These are phyloP conservation scores for Tinamus major DNA, from an alignment of 2,797 vertebrate species.

Conservation along the genomic window DNA sequence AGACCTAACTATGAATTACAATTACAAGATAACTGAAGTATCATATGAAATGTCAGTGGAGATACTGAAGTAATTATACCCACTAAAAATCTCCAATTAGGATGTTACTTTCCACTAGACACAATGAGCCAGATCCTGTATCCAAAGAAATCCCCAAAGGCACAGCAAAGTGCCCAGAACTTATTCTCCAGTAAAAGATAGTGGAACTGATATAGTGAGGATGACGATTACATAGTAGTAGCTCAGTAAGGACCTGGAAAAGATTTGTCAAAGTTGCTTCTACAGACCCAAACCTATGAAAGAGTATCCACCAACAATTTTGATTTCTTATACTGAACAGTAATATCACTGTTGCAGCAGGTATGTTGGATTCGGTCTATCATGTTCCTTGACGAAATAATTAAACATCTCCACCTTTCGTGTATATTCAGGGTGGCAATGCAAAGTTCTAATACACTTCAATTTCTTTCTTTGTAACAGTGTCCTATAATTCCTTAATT, in stretches of 20 bases:
- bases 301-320: neutral
- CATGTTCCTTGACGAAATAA: neutral
- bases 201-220: neutral
- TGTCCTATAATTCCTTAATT: neutral
- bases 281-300: neutral
- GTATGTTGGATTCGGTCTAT: neutral
- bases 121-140: neutral
- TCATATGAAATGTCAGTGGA: neutral
- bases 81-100: conserved; percentile 20
- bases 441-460: neutral
- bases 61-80: conserved; percentile 15
- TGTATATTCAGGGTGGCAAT: neutral
- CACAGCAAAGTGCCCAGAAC: neutral
- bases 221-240: neutral
- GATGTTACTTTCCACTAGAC: neutral
- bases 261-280: neutral
- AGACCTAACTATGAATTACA: neutral
- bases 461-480: neutral
- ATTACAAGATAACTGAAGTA: neutral
- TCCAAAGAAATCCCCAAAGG: conserved; percentile 8
- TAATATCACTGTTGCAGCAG: neutral
- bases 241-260: neutral
- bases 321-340: neutral
- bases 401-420: neutral
- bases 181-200: neutral